phyloP scores from a whole-genome alignment of 1,140 invertebrate species.

The Drosophila nikananu region DNA sequence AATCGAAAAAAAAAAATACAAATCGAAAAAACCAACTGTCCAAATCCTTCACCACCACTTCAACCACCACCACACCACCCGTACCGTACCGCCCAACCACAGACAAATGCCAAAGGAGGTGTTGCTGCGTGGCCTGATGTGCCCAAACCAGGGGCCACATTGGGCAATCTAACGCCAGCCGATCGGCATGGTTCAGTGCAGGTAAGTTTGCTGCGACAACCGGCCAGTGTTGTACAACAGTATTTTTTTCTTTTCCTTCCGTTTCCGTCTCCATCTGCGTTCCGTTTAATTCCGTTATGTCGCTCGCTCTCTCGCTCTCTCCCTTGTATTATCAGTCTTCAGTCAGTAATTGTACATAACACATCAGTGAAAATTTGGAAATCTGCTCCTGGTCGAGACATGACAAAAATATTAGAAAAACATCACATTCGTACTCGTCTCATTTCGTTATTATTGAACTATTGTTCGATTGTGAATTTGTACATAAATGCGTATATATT shows the following conservation, averaged over 20 bases:
- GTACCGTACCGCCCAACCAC: slow-evolving; percentile 39
- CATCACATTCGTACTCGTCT: slow-evolving; percentile 24
- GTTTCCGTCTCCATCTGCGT: slow-evolving; percentile 28
- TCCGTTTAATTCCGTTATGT: slow-evolving; percentile 54
- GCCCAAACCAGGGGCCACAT: slow-evolving; percentile 85
- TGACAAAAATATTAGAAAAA: slow-evolving; percentile 8
- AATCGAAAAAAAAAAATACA: slow-evolving; percentile 46
- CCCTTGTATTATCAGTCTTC: slow-evolving; percentile 17
- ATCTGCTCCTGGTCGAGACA: slow-evolving; percentile 12
- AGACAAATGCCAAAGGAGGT: slow-evolving; percentile 85
- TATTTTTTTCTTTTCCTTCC: slow-evolving; percentile 41
- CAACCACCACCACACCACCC: slow-evolving; percentile 34
- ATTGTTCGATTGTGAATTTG: slow-evolving; percentile 42
- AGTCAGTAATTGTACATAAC: slow-evolving; percentile 48
- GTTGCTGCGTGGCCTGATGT: slow-evolving; percentile 87
- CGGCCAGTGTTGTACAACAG: slow-evolving; percentile 43
- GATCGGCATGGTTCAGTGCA: slow-evolving; percentile 97
- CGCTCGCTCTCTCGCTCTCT: slow-evolving; percentile 50
- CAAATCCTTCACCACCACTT: slow-evolving; percentile 46
- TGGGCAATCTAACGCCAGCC: slow-evolving; percentile 94
- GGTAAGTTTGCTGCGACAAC: slow-evolving; percentile 88
- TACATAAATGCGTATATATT: slow-evolving; percentile 44
- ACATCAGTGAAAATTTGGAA: slow-evolving; percentile 25
- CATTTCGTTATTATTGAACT: slow-evolving; percentile 40
- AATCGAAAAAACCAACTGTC: slow-evolving; percentile 42